A percentile compares a stretch with the other conserved stretches of the same genome.
Evolutionary conservation across 2,888 invertebrate genomes (phyloP).

Genomic region (Drosophila setosimentum): DNA sequence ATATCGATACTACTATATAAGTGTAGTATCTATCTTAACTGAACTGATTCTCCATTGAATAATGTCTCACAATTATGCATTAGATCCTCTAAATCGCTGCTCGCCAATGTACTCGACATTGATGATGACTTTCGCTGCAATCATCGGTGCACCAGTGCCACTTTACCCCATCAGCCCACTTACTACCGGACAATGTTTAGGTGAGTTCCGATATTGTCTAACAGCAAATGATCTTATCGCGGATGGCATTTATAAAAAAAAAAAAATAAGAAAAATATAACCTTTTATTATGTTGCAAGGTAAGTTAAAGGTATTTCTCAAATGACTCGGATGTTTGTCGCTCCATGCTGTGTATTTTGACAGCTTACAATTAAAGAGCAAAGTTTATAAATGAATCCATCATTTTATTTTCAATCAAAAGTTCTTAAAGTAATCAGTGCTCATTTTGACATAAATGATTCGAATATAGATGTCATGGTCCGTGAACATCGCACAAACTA

Average conservation of each 20-base stretch:
- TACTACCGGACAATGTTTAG: conserved; percentile 91
- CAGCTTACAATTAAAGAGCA: background rate
- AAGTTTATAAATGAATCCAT: background rate
- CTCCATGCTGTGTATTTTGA: background rate
- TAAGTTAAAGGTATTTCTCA: background rate
- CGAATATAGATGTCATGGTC: background rate
- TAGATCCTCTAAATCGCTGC: conserved; percentile 95
- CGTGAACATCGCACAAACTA: background rate
- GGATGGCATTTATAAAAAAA: background rate
- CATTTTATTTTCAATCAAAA: background rate
- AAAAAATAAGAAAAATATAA: background rate
- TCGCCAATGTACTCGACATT: conserved; percentile 98
- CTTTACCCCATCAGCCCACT: conserved; percentile 87
- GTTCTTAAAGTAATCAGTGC: background rate
- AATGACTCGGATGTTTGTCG: background rate
- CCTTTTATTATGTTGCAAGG: background rate
- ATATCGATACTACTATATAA: background rate
- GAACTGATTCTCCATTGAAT: background rate
- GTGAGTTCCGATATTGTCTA: conserved; percentile 60
- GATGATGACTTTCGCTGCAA: conserved; percentile 97
- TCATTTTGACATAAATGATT: background rate
- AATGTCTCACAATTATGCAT: conserved; percentile 3
- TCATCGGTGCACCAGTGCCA: conserved; percentile 87
- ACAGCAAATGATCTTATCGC: background rate
- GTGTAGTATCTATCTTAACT: background rate